Conservation (phyloP, 2,888 invertebrate species). For the Xestoiulus laeticollis region DNA sequence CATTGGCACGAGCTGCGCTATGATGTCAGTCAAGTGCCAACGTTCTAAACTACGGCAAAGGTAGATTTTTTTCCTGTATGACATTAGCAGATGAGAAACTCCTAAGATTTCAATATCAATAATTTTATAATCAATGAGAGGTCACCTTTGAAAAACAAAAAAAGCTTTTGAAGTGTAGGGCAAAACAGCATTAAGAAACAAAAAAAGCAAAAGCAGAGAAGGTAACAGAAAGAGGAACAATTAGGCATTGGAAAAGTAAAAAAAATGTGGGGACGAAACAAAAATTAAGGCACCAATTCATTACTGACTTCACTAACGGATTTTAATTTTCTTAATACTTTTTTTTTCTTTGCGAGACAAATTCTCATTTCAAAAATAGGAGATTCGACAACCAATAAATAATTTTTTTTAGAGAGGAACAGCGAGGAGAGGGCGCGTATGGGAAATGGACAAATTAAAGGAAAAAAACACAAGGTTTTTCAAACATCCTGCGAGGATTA, state of each 20-base stretch:
- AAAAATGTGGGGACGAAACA: neutral
- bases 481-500: neutral
- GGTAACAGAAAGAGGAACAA: neutral
- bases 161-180: neutral
- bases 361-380: neutral
- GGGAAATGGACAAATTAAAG: neutral
- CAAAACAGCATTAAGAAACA: no score
- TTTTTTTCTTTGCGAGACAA: neutral
- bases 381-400: slow-evolving; percentile 9
- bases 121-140: neutral
- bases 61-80: no score
- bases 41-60: neutral
- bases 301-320: neutral
- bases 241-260: neutral
- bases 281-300: neutral
- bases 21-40: neutral
- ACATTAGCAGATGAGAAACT: no score
- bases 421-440: neutral
- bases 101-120: neutral
- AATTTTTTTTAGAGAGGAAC: neutral
- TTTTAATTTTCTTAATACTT: neutral
- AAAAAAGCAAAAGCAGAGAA: neutral
- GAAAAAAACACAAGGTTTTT: neutral
- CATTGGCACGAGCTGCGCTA: neutral
- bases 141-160: neutral